Evolutionary conservation across 2,888 invertebrate species (phyloP).

Genomic region (Drosophila ezoana): DNA sequence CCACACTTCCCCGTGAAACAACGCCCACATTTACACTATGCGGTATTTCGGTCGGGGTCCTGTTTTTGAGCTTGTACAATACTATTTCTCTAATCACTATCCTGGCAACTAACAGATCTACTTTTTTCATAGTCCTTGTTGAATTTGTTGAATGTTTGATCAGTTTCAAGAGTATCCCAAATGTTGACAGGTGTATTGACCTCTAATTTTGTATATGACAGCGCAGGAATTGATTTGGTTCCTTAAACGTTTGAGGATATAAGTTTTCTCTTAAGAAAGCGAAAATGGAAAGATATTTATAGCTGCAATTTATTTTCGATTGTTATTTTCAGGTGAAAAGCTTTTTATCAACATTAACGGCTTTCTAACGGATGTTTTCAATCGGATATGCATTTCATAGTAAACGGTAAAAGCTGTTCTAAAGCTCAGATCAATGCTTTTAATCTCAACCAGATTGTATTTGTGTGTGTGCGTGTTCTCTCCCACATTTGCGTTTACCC

Average conservation of each 20-base stretch:
- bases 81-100: neutral
- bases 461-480: slow-evolving; percentile 1
- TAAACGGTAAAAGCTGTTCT: slow-evolving; percentile 14
- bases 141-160: neutral
- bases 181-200: no score
- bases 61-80: slow-evolving; percentile 8
- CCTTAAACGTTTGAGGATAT: neutral
- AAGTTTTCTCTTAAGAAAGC: slow-evolving; percentile 1
- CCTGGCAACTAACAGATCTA: slow-evolving; percentile 11
- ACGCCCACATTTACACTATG: slow-evolving; percentile 2
- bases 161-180: neutral
- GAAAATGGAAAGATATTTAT: neutral
- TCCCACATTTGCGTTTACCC: no score
- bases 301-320: neutral
- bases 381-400: slow-evolving; percentile 9
- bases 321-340: neutral
- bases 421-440: slow-evolving; percentile 11
- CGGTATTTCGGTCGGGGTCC: slow-evolving; percentile 26
- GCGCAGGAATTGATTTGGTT: neutral
- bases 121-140: neutral
- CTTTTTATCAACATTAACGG: neutral
- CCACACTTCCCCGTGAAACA: slow-evolving; percentile 4
- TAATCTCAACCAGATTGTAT: neutral
- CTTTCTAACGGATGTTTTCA: slow-evolving; percentile 5
- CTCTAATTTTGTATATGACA: no score